Conservation (phyloP, 2,888 invertebrate species). For the Fragum sueziense region DNA sequence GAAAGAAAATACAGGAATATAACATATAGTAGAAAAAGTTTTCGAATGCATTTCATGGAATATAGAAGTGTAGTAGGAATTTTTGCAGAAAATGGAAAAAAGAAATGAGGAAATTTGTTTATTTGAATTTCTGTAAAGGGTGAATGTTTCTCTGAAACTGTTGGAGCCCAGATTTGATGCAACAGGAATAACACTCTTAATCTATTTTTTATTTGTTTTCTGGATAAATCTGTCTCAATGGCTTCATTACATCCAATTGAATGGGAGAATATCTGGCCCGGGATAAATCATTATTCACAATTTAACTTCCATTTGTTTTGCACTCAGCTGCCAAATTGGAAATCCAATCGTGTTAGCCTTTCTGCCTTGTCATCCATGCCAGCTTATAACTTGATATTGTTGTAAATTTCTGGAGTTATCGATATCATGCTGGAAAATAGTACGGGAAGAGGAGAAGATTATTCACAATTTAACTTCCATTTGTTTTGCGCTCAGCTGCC, state of each 20-base stretch:
- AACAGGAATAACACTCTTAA: background rate
- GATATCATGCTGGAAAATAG: no score
- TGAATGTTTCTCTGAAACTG: background rate
- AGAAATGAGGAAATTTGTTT: no score
- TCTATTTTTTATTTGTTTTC: slow-evolving; percentile 16
- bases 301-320: slow-evolving; percentile 7
- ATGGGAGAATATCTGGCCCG: background rate
- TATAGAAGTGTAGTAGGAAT: no score
- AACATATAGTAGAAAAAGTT: no score
- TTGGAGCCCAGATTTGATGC: slow-evolving; percentile 1
- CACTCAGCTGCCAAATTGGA: slow-evolving; percentile 7
- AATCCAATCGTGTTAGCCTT: background rate
- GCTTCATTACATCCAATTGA: slow-evolving; percentile 9
- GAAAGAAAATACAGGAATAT: no score
- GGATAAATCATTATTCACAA: slow-evolving; percentile 11
- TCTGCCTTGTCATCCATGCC: background rate
- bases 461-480: background rate
- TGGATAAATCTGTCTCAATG: slow-evolving; percentile 13
- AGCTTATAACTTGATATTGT: no score
- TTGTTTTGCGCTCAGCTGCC: background rate
- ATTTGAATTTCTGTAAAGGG: background rate
- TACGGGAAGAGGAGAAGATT: background rate
- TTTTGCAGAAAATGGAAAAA: no score
- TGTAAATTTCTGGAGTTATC: no score
- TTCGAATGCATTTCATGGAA: no score